phyloP scores from a whole-genome alignment of 1,140 invertebrate species.

The Aplysia californica region DNA sequence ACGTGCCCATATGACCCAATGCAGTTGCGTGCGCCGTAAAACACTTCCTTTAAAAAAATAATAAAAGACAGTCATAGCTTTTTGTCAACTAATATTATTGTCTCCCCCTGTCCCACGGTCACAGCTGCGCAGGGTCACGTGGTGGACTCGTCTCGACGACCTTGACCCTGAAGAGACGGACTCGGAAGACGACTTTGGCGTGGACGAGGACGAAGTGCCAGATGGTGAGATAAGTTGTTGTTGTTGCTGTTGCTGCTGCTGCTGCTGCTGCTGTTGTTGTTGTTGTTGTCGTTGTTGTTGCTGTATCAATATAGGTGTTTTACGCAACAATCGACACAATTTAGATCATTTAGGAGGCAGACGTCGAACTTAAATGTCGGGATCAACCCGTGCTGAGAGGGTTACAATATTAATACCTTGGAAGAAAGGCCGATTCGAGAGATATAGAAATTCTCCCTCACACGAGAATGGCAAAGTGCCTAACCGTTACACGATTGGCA shows the following conservation, averaged over 20 bases:
- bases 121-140: conserved; percentile 26
- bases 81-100: conserved; percentile 41
- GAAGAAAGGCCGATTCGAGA: background rate
- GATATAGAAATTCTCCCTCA: background rate
- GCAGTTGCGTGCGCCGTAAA: no score
- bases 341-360: no score
- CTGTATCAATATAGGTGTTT: no score
- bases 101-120: conserved; percentile 37
- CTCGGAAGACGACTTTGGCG: conserved; percentile 36
- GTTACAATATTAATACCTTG: background rate
- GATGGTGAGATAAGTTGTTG: background rate
- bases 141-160: conserved; percentile 23
- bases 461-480: no score
- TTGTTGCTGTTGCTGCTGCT: background rate
- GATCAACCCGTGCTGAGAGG: background rate
- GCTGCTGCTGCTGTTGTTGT: background rate
- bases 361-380: no score
- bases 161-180: conserved; percentile 27
- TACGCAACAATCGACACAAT: no score
- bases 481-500: background rate
- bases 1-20: no score
- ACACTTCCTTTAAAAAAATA: background rate
- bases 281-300: background rate
- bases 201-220: conserved; percentile 25
- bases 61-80: conserved; percentile 7